Percentiles rank a stretch among this genome's conserved stretches.
Conservation (phyloP, 1,140 invertebrate species). For the Micrasema minimum region DNA sequence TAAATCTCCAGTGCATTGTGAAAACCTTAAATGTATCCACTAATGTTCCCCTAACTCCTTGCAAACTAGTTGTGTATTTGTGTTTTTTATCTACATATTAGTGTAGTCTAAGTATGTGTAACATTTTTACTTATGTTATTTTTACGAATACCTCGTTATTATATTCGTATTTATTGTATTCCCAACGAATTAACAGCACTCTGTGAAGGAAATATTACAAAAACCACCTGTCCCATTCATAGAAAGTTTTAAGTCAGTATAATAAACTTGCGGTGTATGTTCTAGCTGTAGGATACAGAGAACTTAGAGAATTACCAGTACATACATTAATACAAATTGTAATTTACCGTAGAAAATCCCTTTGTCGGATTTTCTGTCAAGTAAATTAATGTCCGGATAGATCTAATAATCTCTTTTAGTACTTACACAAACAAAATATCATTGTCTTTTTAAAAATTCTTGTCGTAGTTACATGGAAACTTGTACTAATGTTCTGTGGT, state of each 20-base stretch:
- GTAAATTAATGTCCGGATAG: too few species aligned
- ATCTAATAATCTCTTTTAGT: too few species aligned
- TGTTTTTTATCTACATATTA: constrained; percentile 31
- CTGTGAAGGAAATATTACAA: neutral
- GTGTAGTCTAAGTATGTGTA: constrained; percentile 20
- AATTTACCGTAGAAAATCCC: too few species aligned
- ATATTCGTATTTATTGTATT: constrained; percentile 13
- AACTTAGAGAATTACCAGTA: too few species aligned
- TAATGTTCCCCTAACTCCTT: constrained; percentile 26
- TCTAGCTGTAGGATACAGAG: too few species aligned
- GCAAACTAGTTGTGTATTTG: constrained; percentile 25
- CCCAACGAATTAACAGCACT: constrained; percentile 11
- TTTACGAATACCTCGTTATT: neutral
- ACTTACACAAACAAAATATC: too few species aligned
- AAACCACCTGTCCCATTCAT: constrained; percentile 15
- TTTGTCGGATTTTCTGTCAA: too few species aligned
- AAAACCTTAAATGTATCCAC: constrained; percentile 9
- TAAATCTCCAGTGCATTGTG: constrained; percentile 28
- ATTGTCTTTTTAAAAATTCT: too few species aligned
- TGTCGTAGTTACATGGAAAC: too few species aligned
- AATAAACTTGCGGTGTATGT: neutral
- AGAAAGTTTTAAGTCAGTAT: neutral
- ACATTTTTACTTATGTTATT: constrained; percentile 7
- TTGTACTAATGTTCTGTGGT: too few species aligned
- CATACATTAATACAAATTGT: too few species aligned